Conservation (phyloP, 2,888 invertebrate species). For the Acrocera orbiculus region DNA sequence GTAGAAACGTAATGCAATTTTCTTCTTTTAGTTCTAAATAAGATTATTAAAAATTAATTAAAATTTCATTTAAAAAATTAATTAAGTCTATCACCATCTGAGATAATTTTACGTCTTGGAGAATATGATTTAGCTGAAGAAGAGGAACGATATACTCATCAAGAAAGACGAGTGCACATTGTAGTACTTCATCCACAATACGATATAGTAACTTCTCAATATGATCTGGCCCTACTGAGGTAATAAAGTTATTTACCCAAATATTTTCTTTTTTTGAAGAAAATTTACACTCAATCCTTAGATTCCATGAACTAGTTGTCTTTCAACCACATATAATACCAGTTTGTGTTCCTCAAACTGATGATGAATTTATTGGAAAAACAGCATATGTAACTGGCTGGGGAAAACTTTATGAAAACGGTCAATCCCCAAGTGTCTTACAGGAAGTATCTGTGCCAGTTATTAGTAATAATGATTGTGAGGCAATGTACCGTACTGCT, state of each 20-base stretch:
- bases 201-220: constrained; percentile 81
- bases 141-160: constrained; percentile 73
- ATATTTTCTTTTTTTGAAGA: background rate
- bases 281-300: constrained; percentile 14
- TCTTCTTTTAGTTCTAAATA: too few species aligned
- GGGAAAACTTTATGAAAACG: constrained; percentile 84
- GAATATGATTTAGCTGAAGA: constrained; percentile 79
- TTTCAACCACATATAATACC: constrained; percentile 86
- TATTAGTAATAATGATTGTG: constrained; percentile 77
- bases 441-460: constrained; percentile 89
- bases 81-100: constrained; percentile 75
- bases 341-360: constrained; percentile 71
- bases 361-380: constrained; percentile 67
- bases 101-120: constrained; percentile 68
- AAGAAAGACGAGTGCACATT: constrained; percentile 76
- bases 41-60: background rate
- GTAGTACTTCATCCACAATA: constrained; percentile 87
- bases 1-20: constrained; percentile 69
- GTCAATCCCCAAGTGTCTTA: constrained; percentile 75
- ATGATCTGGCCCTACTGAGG: constrained; percentile 70
- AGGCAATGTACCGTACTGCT: constrained; percentile 76
- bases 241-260: constrained; percentile 17
- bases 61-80: constrained; percentile 5
- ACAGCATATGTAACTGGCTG: constrained; percentile 84
- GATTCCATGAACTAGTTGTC: constrained; percentile 78